Conservation (phyloP, 1,140 invertebrate genomes). For the Hyles vespertilio region DNA sequence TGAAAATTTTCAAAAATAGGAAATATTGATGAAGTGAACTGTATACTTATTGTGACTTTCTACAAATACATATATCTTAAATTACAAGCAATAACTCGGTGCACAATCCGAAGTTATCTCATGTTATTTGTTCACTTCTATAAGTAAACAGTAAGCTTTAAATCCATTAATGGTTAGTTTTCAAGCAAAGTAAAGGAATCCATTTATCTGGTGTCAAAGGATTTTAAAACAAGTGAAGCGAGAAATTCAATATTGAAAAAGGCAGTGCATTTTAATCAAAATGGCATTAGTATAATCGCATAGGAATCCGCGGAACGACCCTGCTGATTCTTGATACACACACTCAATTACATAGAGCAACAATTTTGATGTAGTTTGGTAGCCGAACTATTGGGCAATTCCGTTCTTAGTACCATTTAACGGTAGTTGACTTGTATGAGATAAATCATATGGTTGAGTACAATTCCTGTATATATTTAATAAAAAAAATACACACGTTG, state of each 20-base stretch:
- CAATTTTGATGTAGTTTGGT: background rate
- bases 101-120: too few relatives aligned
- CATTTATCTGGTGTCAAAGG: conserved; percentile 40
- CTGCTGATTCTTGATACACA: conserved; percentile 19
- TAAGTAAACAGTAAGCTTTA: background rate
- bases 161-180: background rate
- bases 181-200: conserved; percentile 19
- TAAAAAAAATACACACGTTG: too few relatives aligned
- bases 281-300: conserved; percentile 68
- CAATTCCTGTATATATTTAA: too few relatives aligned
- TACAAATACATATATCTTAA: too few relatives aligned
- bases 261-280: conserved; percentile 70
- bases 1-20: too few relatives aligned
- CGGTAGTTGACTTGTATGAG: too few relatives aligned
- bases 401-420: too few relatives aligned
- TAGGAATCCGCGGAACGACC: conserved; percentile 54
- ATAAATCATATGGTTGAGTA: too few relatives aligned
- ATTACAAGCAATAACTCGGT: too few relatives aligned
- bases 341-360: background rate
- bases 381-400: background rate
- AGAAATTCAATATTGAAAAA: conserved; percentile 69
- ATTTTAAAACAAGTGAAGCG: conserved; percentile 48
- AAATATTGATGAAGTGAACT: too few relatives aligned
- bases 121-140: too few relatives aligned
- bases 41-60: too few relatives aligned